phyloP scores from a whole-genome alignment of 2,888 invertebrate species.

The Agrotis puta region DNA sequence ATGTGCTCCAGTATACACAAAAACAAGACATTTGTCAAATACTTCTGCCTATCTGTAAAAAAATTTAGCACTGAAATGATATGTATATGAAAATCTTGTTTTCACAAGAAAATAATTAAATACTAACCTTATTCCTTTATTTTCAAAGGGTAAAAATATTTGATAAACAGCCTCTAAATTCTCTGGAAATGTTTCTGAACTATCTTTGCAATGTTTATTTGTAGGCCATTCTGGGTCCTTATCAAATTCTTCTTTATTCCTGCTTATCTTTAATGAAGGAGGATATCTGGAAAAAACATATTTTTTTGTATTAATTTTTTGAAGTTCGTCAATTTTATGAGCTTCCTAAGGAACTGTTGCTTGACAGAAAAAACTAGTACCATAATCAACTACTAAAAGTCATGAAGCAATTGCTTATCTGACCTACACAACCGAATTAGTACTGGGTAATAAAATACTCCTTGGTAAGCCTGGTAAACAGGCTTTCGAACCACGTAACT shows the following conservation, averaged over 20 bases:
- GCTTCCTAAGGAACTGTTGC: neutral
- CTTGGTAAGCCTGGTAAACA: no score
- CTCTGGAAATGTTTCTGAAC: constrained; percentile 81
- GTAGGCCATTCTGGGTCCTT: constrained; percentile 90
- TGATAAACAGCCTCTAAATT: constrained; percentile 91
- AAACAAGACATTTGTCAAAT: no score
- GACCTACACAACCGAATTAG: no score
- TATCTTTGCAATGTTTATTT: constrained; percentile 85
- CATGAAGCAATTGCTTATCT: no score
- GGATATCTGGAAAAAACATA: constrained; percentile 81
- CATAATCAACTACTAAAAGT: neutral
- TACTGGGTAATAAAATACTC: no score
- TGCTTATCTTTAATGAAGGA: constrained; percentile 85
- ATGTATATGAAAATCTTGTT: no score
- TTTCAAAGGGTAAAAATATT: constrained; percentile 94
- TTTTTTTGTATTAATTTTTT: neutral
- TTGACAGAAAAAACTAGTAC: neutral
- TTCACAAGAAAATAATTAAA: neutral
- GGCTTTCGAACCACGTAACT: no score
- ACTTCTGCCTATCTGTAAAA: no score
- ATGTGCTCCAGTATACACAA: no score
- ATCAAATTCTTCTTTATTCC: constrained; percentile 89
- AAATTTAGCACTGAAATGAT: no score
- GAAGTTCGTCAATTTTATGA: neutral
- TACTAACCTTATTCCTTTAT: constrained; percentile 95